phyloP scores from a whole-genome alignment of 2,888 invertebrate species.

The Pharmacophagus antenor region DNA sequence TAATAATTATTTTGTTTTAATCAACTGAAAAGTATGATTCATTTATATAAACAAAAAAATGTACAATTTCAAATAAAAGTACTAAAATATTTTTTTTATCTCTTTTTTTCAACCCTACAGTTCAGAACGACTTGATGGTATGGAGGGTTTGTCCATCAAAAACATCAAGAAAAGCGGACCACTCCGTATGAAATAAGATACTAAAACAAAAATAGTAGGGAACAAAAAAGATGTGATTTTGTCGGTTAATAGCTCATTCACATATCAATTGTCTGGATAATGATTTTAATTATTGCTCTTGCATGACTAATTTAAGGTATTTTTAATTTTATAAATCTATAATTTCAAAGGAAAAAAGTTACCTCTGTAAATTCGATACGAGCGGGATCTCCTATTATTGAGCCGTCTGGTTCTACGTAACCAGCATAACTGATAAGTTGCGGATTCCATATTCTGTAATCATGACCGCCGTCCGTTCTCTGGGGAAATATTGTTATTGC shows the following conservation, averaged over 20 bases:
- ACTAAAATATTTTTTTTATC: too few species aligned
- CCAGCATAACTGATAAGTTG: conserved; percentile 95
- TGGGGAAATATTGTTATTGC: conserved; percentile 97
- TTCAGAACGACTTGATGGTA: too few species aligned
- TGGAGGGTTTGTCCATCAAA: too few species aligned
- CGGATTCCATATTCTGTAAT: conserved; percentile 95
- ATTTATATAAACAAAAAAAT: too few species aligned
- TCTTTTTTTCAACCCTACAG: too few species aligned
- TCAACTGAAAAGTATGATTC: too few species aligned
- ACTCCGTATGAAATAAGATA: too few species aligned
- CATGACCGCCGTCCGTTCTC: conserved; percentile 93
- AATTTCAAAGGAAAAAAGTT: conserved; percentile 34
- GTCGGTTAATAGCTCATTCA: not conserved
- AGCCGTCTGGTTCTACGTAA: conserved; percentile 91
- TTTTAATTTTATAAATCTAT: not conserved
- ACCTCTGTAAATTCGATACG: conserved; percentile 95
- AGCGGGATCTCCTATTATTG: conserved; percentile 91
- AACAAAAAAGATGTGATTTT: not conserved
- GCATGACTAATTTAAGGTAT: not conserved
- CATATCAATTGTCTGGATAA: not conserved
- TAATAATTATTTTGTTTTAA: too few species aligned
- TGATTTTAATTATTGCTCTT: not conserved
- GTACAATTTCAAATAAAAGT: too few species aligned
- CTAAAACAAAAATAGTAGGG: too few species aligned
- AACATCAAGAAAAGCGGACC: too few species aligned